phyloP scores from a whole-genome alignment of 2,113 vertebrate genomes.

The Osmerus mordax region DNA sequence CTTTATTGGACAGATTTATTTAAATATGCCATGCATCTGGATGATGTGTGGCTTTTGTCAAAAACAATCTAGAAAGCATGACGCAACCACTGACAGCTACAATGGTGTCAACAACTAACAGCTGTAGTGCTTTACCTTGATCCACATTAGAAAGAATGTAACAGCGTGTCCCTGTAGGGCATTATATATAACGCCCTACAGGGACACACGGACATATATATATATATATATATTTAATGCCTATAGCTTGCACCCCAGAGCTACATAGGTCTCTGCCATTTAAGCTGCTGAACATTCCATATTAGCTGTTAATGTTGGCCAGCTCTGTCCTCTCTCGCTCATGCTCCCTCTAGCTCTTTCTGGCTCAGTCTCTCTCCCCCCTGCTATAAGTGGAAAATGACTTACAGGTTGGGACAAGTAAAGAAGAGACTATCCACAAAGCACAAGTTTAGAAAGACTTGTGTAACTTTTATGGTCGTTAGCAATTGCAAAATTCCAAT shows the following conservation, averaged over 20 bases:
- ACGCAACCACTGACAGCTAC: too few species aligned
- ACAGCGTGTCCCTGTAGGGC: background rate
- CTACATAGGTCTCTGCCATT: slow-evolving; percentile 22
- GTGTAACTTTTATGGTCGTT: background rate
- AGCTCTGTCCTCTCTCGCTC: slow-evolving; percentile 10
- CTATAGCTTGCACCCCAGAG: slow-evolving; percentile 4
- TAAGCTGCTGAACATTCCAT: slow-evolving; percentile 46
- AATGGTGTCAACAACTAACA: too few species aligned
- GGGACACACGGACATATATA: background rate
- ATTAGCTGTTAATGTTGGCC: slow-evolving; percentile 40
- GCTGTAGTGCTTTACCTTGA: too few species aligned
- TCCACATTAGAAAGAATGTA: background rate
- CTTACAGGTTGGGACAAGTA: slow-evolving; percentile 51
- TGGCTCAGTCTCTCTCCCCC: background rate
- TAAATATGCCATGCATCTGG: too few species aligned
- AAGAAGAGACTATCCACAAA: slow-evolving; percentile 13
- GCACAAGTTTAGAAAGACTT: slow-evolving; percentile 13
- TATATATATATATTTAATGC: too few species aligned
- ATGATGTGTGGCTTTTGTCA: too few species aligned
- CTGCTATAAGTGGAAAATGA: slow-evolving; percentile 38
- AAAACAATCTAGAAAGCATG: too few species aligned
- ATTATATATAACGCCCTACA: background rate
- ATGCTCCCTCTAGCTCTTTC: background rate
- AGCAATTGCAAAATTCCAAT: too few species aligned
- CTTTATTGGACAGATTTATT: background rate